Base-by-base conservation (phyloP, 1,140 invertebrate species). In the Papilio polytes region DNA sequence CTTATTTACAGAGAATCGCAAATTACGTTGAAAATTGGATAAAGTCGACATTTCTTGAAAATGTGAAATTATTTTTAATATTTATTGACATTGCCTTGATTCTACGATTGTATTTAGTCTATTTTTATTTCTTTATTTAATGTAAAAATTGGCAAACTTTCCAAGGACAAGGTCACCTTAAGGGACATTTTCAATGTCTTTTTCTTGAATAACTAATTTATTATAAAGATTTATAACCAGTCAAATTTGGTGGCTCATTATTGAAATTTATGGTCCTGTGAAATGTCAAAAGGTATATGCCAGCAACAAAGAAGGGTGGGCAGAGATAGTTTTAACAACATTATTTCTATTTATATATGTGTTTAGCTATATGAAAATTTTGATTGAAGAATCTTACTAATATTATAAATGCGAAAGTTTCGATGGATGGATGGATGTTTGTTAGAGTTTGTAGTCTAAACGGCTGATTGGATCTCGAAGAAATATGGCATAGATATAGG, bases 191-290 rank as follows among this genome's bases (percentile, higher is more conserved):
- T 53, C 74, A 77, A 22, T 77, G 74, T 15, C 26, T 78, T 78
- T 78, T 78, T 78, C 77, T 26, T 46, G 77, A 66, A 78, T 59
- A 78, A 78, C 53, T 78, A 78, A 78, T 78, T 66, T 46, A 63
- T 78, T 78, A 66, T 26, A 66, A 78, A 78, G 77, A 78, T 78
- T 78, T 78, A 78, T 66, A 41, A 59, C 56, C 18, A 59, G 77
- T 63, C 77, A 78, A 78, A 66, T 78, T 78, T 78, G 41, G 77
- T 44, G n/a, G 77, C 41, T 36, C 56, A 78, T 78, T 66, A 66
- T 78, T 36, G 6, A 78, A 78, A 78, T 78, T 59, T 78, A 78
- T 78, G 26, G 15, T 63, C 36, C 3, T 36, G 41, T 56, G 20
- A 36, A 66, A 78, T 78, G 53, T 78, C 63, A 31, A 31, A 8